Percentiles rank a stretch among this genome's conserved stretches.
Evolutionary conservation across 2,888 invertebrate species (phyloP).

Genomic region (Eutolmus rufibarbis): DNA sequence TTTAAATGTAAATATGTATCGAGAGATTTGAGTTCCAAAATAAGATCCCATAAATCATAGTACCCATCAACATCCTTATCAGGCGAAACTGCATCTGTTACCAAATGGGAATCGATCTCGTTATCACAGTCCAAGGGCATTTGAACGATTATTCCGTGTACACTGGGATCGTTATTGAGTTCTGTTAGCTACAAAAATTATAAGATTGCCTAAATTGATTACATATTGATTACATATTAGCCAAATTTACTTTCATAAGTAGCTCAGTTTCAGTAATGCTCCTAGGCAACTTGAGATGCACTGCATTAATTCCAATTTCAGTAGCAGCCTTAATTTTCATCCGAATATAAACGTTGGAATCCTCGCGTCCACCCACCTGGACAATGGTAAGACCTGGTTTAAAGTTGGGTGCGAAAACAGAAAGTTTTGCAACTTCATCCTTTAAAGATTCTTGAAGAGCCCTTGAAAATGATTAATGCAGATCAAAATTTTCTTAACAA

Average conservation of each 20-base stretch:
- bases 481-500: background rate
- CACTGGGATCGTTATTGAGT: constrained; percentile 81
- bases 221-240: background rate
- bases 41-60: constrained; percentile 42
- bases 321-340: constrained; percentile 93
- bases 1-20: background rate
- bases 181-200: constrained; percentile 53
- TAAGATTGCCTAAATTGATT: background rate
- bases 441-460: constrained; percentile 75
- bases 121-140: constrained; percentile 89
- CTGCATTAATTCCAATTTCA: constrained; percentile 86
- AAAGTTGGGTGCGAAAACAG: constrained; percentile 69
- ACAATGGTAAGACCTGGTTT: constrained; percentile 86
- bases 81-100: constrained; percentile 87
- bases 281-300: constrained; percentile 80
- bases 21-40: background rate
- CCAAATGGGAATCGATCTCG: constrained; percentile 82
- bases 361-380: constrained; percentile 94
- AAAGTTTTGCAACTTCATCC: constrained; percentile 70
- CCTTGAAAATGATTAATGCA: constrained; percentile 62
- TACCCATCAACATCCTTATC: constrained; percentile 97
- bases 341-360: constrained; percentile 97
- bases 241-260: constrained; percentile 55
- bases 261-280: constrained; percentile 79
- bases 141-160: constrained; percentile 97